phyloP scores from a whole-genome alignment of 2,113 vertebrate species.

The Meles meles region DNA sequence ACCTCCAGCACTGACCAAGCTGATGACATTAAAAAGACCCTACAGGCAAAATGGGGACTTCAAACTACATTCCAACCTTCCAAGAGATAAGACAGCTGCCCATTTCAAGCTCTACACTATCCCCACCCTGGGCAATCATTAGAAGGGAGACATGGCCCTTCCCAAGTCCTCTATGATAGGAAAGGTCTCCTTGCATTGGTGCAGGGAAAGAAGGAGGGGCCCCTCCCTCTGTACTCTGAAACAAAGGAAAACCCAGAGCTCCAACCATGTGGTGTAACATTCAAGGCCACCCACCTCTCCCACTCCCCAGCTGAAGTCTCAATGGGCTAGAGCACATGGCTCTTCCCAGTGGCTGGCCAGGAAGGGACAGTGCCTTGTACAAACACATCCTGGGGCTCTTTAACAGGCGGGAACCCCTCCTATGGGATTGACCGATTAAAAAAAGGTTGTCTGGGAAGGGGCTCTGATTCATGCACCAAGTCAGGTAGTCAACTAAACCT shows the following conservation, averaged over 20 bases:
- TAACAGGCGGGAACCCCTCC: not conserved
- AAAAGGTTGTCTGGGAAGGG: constrained; percentile 14
- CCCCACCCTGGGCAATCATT: not conserved
- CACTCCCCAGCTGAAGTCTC: constrained; percentile 23
- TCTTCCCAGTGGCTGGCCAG: constrained; percentile 38
- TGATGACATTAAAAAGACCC: constrained; percentile 47
- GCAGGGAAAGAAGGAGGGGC: constrained; percentile 46
- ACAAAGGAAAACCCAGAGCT: constrained; percentile 60
- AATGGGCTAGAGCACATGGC: constrained; percentile 19
- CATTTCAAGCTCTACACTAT: not conserved
- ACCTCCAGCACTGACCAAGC: constrained; percentile 37
- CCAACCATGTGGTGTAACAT: constrained; percentile 44
- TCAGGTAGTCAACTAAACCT: not conserved
- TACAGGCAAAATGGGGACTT: constrained; percentile 36
- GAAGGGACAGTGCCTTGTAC: constrained; percentile 37
- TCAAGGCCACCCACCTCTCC: constrained; percentile 54
- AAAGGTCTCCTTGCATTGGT: constrained; percentile 57
- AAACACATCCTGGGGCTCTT: constrained; percentile 25
- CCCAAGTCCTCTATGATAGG: constrained; percentile 45
- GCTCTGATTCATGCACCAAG: not conserved
- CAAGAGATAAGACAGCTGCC: constrained; percentile 20
- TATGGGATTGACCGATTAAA: not conserved
- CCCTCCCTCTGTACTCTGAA: constrained; percentile 51
- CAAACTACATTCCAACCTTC: constrained; percentile 47
- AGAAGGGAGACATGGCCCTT: constrained; percentile 31